Evolutionary conservation across 2,113 vertebrate species (phyloP).

Genomic region (Syrrhaptes paradoxus): DNA sequence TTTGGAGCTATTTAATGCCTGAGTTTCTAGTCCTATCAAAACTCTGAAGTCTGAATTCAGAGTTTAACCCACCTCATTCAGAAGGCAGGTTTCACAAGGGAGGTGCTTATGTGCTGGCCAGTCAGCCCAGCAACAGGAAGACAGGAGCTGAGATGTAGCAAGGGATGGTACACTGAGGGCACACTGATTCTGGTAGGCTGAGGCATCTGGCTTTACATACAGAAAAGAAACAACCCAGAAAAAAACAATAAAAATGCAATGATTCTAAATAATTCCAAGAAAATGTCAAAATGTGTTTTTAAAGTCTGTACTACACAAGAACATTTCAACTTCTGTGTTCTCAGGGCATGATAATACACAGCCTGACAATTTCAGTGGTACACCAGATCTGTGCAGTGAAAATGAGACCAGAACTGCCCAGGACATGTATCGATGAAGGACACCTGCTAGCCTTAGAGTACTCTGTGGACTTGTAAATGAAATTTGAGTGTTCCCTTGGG

Average conservation of each 20-base stretch:
- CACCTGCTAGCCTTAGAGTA: not conserved
- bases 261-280: not conserved
- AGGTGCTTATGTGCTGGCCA: not conserved
- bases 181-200: not conserved
- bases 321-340: not conserved
- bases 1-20: not conserved
- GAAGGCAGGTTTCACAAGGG: not conserved
- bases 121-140: fast-evolving
- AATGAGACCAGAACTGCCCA: not conserved
- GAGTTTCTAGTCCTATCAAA: not conserved
- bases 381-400: not conserved
- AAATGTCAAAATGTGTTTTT: not conserved
- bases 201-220: not conserved
- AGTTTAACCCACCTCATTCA: not conserved
- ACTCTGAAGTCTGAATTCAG: not conserved
- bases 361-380: not conserved
- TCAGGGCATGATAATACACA: not conserved
- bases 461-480: not conserved
- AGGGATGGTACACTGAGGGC: not conserved
- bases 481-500: not conserved
- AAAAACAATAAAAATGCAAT: not conserved
- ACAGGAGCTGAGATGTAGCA: not conserved
- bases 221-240: not conserved
- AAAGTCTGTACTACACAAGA: not conserved
- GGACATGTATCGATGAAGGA: not conserved